Evolutionary conservation across 2,888 invertebrate species (phyloP).

Genomic region (Drosophila paranaensis): DNA sequence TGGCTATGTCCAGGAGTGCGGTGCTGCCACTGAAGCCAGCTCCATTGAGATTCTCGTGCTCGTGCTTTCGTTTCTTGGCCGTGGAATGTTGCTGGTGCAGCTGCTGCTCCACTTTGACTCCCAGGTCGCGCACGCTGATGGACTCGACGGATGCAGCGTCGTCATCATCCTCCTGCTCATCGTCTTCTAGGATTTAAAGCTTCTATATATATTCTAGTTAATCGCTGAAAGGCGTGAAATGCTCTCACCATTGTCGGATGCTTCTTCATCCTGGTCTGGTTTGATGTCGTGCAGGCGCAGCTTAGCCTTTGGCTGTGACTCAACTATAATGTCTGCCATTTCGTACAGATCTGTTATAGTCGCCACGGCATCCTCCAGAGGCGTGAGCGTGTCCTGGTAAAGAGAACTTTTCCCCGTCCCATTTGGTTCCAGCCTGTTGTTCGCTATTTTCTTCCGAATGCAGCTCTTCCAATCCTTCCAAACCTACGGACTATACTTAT

Average conservation of each 20-base stretch:
- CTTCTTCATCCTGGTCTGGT: constrained; percentile 44
- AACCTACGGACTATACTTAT: constrained; percentile 35
- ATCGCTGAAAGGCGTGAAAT: not conserved
- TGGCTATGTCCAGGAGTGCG: constrained; percentile 61
- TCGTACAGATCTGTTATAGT: constrained; percentile 60
- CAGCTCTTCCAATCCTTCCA: constrained; percentile 71
- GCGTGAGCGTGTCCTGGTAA: constrained; percentile 64
- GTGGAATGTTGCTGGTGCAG: constrained; percentile 17
- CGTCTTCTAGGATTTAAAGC: constrained; percentile 22
- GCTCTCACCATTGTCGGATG: constrained; percentile 52
- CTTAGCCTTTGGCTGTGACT: constrained; percentile 46
- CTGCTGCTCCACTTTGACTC: constrained; percentile 40
- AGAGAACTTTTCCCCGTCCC: constrained; percentile 55
- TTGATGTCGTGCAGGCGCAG: constrained; percentile 42
- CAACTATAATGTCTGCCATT: constrained; percentile 59
- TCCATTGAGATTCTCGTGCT: constrained; percentile 23
- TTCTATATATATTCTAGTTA: not conserved
- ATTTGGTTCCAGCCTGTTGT: constrained; percentile 58
- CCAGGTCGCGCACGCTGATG: constrained; percentile 21
- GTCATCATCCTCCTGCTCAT: constrained; percentile 43
- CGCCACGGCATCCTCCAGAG: constrained; percentile 66
- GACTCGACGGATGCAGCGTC: constrained; percentile 35
- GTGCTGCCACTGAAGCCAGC: constrained; percentile 14
- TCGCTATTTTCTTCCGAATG: constrained; percentile 64
- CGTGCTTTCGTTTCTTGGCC: constrained; percentile 47